phyloP scores from a whole-genome alignment of 2,888 invertebrate genomes.

The Brachypterus glaber region DNA sequence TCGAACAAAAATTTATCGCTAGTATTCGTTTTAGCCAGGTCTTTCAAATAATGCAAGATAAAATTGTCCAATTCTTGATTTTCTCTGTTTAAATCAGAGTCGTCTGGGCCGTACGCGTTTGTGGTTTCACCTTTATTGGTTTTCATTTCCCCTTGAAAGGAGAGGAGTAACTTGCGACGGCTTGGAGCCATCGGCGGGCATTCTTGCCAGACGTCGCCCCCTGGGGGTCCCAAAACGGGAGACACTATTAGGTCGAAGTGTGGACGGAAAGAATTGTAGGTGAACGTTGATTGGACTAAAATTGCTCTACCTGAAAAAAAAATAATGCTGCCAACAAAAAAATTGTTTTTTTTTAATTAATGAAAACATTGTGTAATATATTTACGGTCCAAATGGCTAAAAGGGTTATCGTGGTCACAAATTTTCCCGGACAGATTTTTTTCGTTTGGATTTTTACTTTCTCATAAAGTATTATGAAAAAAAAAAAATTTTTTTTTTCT shows the following conservation, averaged over 20 bases:
- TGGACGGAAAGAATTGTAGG: conserved; percentile 45
- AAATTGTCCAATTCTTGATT: conserved; percentile 51
- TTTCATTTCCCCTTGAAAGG: conserved; percentile 65
- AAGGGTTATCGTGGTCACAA: too few relatives aligned
- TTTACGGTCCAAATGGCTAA: too few relatives aligned
- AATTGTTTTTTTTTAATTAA: too few relatives aligned
- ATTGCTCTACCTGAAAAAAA: conserved; percentile 59
- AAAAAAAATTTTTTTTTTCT: too few relatives aligned
- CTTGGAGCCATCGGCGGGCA: conserved; percentile 82
- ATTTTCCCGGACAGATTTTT: too few relatives aligned
- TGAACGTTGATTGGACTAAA: conserved; percentile 75
- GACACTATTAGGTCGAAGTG: conserved; percentile 82
- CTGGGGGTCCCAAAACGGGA: conserved; percentile 76
- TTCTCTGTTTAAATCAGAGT: conserved; percentile 33
- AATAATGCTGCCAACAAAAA: neutral
- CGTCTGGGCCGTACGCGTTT: conserved; percentile 27
- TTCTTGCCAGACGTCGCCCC: conserved; percentile 85
- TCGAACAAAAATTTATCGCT: conserved; percentile 69
- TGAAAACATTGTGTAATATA: too few relatives aligned
- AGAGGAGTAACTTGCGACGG: conserved; percentile 71
- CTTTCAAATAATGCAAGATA: conserved; percentile 58
- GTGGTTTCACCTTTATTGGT: conserved; percentile 19
- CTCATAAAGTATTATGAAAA: too few relatives aligned
- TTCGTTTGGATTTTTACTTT: too few relatives aligned
- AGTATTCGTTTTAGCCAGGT: conserved; percentile 53